Evolutionary conservation across 37 sponge, comb jelly and placozoan genomes (phyloP).

Genomic region (Aplysina aerophoba): DNA sequence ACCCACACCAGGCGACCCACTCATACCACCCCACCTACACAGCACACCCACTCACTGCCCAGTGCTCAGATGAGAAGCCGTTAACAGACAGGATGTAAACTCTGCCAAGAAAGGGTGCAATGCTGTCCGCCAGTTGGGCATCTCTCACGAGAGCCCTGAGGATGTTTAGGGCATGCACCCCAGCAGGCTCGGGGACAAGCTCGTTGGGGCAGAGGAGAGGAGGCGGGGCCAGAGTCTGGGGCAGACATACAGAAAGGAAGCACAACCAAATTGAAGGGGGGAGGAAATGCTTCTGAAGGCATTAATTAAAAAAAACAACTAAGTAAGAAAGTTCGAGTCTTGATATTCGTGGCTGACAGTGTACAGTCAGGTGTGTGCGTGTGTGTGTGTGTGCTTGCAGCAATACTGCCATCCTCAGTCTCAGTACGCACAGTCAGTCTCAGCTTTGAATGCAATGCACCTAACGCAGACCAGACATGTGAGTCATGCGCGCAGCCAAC

Average conservation of each 20-base stretch:
- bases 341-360: background rate
- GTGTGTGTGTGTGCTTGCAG: slow-evolving; percentile 18
- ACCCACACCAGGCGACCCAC: too few relatives aligned
- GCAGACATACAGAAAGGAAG: background rate
- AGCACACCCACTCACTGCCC: slow-evolving; percentile 73
- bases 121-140: slow-evolving; percentile 61
- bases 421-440: too few relatives aligned
- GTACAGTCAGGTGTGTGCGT: background rate
- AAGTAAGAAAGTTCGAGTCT: background rate
- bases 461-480: too few relatives aligned
- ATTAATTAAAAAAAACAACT: background rate
- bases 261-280: too few relatives aligned
- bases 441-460: too few relatives aligned
- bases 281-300: too few relatives aligned
- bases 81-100: slow-evolving; percentile 67
- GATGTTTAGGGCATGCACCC: slow-evolving; percentile 89
- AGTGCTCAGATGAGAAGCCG: slow-evolving; percentile 62
- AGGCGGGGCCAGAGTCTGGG: background rate
- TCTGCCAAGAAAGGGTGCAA: slow-evolving; percentile 73
- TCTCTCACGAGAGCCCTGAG: slow-evolving; percentile 81
- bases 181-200: slow-evolving; percentile 43
- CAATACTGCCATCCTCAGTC: too few relatives aligned
- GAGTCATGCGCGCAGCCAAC: background rate
- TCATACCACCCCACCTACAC: too few relatives aligned
- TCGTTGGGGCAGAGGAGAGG: background rate